Evolutionary conservation across 2,113 vertebrate species (phyloP).

Genomic region (Calyptomena viridis): DNA sequence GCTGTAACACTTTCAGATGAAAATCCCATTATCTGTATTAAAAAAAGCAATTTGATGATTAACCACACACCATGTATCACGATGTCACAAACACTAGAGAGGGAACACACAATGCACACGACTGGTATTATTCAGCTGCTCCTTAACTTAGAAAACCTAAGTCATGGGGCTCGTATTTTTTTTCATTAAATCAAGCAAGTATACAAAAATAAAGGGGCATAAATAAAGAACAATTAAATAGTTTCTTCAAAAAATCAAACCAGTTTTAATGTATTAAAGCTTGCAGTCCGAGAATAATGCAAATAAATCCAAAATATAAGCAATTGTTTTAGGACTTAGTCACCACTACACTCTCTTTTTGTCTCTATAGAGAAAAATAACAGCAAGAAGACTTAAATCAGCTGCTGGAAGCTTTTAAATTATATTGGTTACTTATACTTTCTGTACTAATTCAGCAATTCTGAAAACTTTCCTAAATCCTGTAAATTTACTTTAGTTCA

Average conservation of each 20-base stretch:
- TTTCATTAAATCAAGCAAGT: neutral
- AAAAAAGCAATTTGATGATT: neutral
- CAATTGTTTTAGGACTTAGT: neutral
- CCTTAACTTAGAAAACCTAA: neutral
- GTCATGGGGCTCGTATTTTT: neutral
- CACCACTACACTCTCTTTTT: neutral
- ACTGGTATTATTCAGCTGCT: neutral
- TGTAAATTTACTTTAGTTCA: neutral
- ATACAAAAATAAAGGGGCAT: neutral
- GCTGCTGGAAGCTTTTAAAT: neutral
- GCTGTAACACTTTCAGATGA: slow-evolving; percentile 87
- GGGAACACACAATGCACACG: neutral
- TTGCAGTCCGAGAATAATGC: neutral
- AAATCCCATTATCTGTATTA: slow-evolving; percentile 86
- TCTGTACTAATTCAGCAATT: neutral
- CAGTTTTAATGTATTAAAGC: neutral
- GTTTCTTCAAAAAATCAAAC: neutral
- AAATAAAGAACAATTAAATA: neutral
- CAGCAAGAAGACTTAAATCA: neutral
- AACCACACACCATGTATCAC: accelerated
- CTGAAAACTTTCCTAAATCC: neutral
- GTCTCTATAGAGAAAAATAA: neutral
- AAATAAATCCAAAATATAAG: neutral
- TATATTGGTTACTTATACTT: neutral
- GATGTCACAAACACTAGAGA: neutral